phyloP scores from a whole-genome alignment of 2,797 vertebrate species.

The Decapterus maruadsi region DNA sequence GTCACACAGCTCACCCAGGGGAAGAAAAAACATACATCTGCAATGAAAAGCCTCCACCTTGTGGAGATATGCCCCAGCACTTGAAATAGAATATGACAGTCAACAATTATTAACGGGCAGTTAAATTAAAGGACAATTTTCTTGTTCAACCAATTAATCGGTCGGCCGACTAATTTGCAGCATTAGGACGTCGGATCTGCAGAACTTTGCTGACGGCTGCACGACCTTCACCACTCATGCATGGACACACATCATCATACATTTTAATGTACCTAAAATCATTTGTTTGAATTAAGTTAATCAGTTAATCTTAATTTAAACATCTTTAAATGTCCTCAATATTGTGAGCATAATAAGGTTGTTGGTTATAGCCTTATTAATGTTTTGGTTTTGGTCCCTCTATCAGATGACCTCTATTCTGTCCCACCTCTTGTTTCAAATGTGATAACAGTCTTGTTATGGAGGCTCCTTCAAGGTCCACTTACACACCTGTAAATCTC shows the following conservation, averaged over 20 bases:
- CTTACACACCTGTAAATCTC: slow-evolving; percentile 17
- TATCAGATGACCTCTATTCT: neutral
- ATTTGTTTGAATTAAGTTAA: neutral
- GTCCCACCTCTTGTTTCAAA: slow-evolving; percentile 2
- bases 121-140: slow-evolving; percentile 20
- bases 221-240: too few species aligned
- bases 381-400: too few species aligned
- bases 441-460: slow-evolving; percentile 6
- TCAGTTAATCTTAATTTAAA: neutral
- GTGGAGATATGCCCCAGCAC: slow-evolving; percentile 4
- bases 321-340: neutral
- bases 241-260: neutral
- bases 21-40: slow-evolving; percentile 12
- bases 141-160: neutral
- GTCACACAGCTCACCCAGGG: slow-evolving; percentile 17
- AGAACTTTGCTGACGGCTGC: neutral
- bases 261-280: neutral
- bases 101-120: neutral
- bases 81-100: slow-evolving; percentile 28
- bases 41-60: slow-evolving; percentile 15
- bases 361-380: neutral
- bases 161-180: neutral
- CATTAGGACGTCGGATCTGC: neutral
- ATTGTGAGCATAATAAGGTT: neutral
- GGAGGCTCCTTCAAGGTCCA: slow-evolving; percentile 5